phyloP scores from a whole-genome alignment of 2,888 invertebrate species.

The Torymus tubicola region DNA sequence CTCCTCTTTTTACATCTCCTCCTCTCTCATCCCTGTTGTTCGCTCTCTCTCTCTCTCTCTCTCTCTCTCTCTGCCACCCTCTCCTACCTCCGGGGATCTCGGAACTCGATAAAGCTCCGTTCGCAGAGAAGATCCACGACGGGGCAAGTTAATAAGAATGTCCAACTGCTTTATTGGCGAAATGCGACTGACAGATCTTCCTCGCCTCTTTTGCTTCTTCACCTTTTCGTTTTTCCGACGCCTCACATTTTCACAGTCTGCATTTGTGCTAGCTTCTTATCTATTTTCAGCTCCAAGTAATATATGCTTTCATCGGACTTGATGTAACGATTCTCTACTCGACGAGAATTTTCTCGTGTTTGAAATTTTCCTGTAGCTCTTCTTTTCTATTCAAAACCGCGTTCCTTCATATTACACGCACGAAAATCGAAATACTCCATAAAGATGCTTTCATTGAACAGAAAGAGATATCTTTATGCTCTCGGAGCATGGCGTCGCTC shows the following conservation, averaged over 20 bases:
- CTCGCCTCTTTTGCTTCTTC: not conserved
- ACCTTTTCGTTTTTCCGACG: not conserved
- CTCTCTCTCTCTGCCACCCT: not conserved
- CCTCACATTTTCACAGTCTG: not conserved
- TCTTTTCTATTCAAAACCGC: too few species aligned
- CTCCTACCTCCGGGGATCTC: constrained; percentile 6
- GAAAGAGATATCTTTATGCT: too few species aligned
- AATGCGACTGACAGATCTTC: constrained; percentile 20
- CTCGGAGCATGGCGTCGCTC: not conserved
- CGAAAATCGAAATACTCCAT: too few species aligned
- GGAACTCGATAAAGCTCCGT: constrained; percentile 6
- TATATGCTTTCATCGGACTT: too few species aligned
- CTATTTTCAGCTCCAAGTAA: too few species aligned
- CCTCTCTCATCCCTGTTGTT: constrained; percentile 6
- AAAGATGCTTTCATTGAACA: too few species aligned
- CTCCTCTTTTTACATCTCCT: constrained; percentile 1
- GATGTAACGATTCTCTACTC: too few species aligned
- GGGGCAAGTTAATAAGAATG: constrained; percentile 34
- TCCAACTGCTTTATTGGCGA: constrained; percentile 37
- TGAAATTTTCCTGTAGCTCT: too few species aligned
- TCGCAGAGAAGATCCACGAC: constrained; percentile 6
- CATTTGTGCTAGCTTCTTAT: not conserved
- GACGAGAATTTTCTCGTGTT: too few species aligned
- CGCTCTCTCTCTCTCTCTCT: not conserved
- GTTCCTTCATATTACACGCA: too few species aligned